Percentiles rank a stretch among this genome's conserved stretches.
Evolutionary conservation across 2,113 vertebrate species (phyloP).

Genomic region (Herpetotheres cachinnans): DNA sequence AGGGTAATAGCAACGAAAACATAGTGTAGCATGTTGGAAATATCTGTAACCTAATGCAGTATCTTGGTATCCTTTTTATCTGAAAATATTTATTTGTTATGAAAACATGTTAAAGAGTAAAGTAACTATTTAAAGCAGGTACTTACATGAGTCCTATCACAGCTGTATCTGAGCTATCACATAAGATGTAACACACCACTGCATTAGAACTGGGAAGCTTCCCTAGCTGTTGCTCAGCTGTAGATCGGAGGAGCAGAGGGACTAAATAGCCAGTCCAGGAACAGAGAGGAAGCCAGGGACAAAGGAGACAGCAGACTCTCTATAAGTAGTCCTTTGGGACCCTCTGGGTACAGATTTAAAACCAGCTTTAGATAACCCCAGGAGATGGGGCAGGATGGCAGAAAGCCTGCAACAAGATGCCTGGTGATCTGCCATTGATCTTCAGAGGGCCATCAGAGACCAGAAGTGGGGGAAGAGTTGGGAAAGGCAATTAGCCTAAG

Average conservation of each 20-base stretch:
- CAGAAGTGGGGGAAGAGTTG: slow-evolving; percentile 7
- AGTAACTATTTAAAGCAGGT: background rate
- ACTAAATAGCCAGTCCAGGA: background rate
- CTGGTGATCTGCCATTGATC: slow-evolving; percentile 49
- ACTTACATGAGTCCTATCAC: background rate
- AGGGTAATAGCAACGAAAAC: background rate
- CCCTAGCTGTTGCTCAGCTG: background rate
- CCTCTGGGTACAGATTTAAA: background rate
- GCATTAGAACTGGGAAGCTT: background rate
- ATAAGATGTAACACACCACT: background rate
- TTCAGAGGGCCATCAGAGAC: slow-evolving; percentile 25
- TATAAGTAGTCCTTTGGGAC: background rate
- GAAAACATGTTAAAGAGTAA: background rate
- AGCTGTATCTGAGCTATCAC: background rate
- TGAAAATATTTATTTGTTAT: background rate
- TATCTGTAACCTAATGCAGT: background rate
- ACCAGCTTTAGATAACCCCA: slow-evolving; percentile 31
- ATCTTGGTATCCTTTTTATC: background rate
- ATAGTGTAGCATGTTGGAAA: background rate
- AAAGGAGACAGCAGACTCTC: background rate
- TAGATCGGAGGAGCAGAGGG: background rate
- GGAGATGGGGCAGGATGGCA: slow-evolving; percentile 11
- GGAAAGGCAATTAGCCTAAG: slow-evolving; percentile 60
- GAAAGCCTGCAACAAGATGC: slow-evolving; percentile 18
- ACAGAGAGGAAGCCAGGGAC: background rate